Evolutionary conservation across 2,113 vertebrate species (phyloP).

Genomic region (Mola mola): DNA sequence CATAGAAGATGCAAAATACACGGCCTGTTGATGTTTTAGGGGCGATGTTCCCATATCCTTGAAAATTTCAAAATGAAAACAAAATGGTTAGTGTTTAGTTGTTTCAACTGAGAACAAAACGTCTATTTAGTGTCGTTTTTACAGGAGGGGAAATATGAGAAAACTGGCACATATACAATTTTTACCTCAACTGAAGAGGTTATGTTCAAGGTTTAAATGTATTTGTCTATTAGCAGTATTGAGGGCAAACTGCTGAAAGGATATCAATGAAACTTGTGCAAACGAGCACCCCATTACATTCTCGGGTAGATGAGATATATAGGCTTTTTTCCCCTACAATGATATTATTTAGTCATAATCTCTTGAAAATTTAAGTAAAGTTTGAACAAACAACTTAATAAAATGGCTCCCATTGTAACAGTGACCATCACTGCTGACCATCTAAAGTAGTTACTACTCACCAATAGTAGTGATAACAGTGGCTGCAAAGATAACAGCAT

Average conservation of each 20-base stretch:
- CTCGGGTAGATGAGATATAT: no score
- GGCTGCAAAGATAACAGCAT: conserved; percentile 97
- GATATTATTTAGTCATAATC: neutral
- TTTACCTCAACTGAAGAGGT: no score
- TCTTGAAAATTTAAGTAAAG: neutral
- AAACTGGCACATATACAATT: no score
- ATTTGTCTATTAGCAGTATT: no score
- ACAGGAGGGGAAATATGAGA: neutral
- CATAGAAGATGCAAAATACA: conserved; percentile 97
- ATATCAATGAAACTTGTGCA: no score
- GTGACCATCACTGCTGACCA: neutral
- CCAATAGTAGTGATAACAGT: conserved; percentile 98
- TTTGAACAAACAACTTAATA: neutral
- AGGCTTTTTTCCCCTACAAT: no score
- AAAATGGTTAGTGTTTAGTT: neutral
- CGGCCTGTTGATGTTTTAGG: conserved; percentile 92
- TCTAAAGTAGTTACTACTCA: conserved; percentile 56
- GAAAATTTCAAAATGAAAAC: neutral
- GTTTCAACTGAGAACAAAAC: no score
- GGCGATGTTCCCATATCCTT: conserved; percentile 97
- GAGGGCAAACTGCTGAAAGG: no score
- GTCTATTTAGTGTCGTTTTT: neutral
- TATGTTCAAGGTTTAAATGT: no score
- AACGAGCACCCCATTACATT: no score
- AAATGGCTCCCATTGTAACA: no score